Evolutionary conservation across 2,797 vertebrate genomes (phyloP).

Genomic region (Mionectes olivaceus): DNA sequence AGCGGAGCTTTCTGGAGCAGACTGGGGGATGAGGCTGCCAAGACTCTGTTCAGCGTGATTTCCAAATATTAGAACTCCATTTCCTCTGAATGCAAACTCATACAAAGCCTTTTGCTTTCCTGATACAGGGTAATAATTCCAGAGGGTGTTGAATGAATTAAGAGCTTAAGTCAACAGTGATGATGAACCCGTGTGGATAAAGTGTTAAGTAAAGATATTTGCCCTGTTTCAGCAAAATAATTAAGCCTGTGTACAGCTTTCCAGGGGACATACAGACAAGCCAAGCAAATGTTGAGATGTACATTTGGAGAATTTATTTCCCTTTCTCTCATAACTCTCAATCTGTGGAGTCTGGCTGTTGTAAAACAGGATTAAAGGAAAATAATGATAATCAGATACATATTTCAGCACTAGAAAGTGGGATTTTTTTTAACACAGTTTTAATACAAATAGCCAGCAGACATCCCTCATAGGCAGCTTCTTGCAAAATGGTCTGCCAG

Average conservation of each 20-base stretch:
- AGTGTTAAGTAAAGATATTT: constrained; percentile 14
- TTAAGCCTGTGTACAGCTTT: not conserved
- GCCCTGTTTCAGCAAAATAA: constrained; percentile 8
- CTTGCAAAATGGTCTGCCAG: constrained; percentile 1
- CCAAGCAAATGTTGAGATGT: not conserved
- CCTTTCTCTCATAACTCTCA: not conserved
- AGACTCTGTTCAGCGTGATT: not conserved
- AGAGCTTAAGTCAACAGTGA: constrained; percentile 12
- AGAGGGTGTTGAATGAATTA: constrained; percentile 15
- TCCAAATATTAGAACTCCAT: constrained; percentile 17
- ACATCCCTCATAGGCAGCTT: not conserved
- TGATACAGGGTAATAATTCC: not conserved
- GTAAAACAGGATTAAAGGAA: not conserved
- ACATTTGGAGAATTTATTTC: not conserved
- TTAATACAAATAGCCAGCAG: constrained; percentile 35
- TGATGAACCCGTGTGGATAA: not conserved
- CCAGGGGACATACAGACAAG: not conserved
- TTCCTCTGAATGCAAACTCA: not conserved
- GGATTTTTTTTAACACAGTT: constrained; percentile 18
- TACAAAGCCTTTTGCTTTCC: not conserved
- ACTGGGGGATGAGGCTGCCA: not conserved
- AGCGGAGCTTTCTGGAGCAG: constrained; percentile 23
- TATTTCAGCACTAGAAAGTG: not conserved
- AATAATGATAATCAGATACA: not conserved
- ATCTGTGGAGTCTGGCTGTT: not conserved